A percentile compares a stretch with the other conserved stretches of the same genome.
Evolutionary conservation across 2,888 invertebrate genomes (phyloP).

Genomic region (Saturnia japonica): DNA sequence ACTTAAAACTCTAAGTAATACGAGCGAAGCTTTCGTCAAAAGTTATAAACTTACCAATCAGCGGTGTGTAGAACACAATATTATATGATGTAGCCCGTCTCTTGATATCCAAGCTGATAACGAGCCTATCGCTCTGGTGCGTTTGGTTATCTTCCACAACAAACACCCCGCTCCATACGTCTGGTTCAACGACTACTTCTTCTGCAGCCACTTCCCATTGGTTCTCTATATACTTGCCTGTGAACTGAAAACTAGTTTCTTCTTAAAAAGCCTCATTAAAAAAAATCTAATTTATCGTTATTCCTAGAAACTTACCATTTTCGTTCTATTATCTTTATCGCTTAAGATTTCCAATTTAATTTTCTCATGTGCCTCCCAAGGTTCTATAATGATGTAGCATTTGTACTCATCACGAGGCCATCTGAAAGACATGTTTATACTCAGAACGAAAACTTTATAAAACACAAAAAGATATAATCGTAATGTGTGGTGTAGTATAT

Average conservation of each 20-base stretch:
- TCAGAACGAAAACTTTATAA: constrained; percentile 5
- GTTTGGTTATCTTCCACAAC: constrained; percentile 43
- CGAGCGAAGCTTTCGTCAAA: not conserved
- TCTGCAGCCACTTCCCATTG: constrained; percentile 51
- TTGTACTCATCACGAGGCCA: constrained; percentile 68
- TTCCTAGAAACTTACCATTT: constrained; percentile 47
- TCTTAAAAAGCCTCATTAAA: not conserved
- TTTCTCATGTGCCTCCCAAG: constrained; percentile 67
- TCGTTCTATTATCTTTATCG: constrained; percentile 42
- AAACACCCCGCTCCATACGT: constrained; percentile 47
- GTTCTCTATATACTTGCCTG: constrained; percentile 52
- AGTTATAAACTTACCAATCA: constrained; percentile 56
- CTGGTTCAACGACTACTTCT: constrained; percentile 37
- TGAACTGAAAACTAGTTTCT: constrained; percentile 43
- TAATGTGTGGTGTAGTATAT: no score
- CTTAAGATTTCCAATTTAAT: constrained; percentile 45
- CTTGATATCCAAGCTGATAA: constrained; percentile 49
- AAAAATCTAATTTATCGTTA: not conserved
- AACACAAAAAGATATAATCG: not conserved
- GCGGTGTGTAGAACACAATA: constrained; percentile 69
- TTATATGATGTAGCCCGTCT: constrained; percentile 59
- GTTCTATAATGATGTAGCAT: constrained; percentile 58
- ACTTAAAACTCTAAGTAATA: not conserved
- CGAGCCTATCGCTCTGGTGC: constrained; percentile 53
- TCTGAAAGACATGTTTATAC: constrained; percentile 38